Evolutionary conservation across 1,140 invertebrate genomes (phyloP).

Genomic region (Proctacanthus coquilletti): DNA sequence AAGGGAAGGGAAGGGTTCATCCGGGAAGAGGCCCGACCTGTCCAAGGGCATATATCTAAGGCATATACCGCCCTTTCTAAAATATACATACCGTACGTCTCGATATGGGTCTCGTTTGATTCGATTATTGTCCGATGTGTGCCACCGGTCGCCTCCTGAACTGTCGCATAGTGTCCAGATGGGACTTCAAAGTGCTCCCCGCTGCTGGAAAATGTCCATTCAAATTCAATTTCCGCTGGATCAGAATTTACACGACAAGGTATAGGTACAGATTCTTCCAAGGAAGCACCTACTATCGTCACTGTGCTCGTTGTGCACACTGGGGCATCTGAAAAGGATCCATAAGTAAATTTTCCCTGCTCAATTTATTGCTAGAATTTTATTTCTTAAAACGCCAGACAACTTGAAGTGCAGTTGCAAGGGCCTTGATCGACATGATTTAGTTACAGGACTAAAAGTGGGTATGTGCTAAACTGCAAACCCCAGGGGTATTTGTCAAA

Average conservation of each 20-base stretch:
- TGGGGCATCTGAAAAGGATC: conserved; percentile 51
- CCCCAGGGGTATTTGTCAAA: too few species aligned
- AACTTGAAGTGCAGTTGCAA: too few species aligned
- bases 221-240: conserved; percentile 65
- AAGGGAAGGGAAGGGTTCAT: not conserved
- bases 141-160: conserved; percentile 27
- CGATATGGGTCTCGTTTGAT: conserved; percentile 27
- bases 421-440: too few species aligned
- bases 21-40: conserved; percentile 6
- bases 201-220: conserved; percentile 81
- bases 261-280: conserved; percentile 65
- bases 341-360: too few species aligned
- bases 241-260: conserved; percentile 74
- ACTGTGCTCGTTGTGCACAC: conserved; percentile 54
- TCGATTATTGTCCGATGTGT: conserved; percentile 27
- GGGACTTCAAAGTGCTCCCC: conserved; percentile 67
- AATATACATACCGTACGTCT: conserved; percentile 23
- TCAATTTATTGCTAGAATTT: too few species aligned
- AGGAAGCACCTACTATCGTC: conserved; percentile 62
- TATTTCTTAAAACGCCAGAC: too few species aligned
- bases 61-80: not conserved
- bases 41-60: not conserved
- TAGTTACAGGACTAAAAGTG: too few species aligned
- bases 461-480: too few species aligned
- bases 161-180: conserved; percentile 35